Base-by-base conservation (phyloP, 2,113 vertebrate genomes). In the Tylochromis polylepis region DNA sequence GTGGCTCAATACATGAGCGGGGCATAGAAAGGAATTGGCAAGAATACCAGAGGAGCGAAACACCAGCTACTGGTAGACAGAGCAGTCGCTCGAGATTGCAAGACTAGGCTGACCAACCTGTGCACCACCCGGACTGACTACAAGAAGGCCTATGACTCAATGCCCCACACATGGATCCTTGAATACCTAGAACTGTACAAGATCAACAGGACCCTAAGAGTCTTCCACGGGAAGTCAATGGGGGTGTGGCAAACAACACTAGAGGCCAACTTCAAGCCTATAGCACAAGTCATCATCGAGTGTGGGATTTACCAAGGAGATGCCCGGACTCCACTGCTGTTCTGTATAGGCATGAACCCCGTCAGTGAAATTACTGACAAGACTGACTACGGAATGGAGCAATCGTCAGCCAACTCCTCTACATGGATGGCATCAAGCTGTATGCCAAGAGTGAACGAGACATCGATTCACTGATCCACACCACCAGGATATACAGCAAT, bases 371-470 rank as follows among this genome's bases (percentile, higher is more conserved):
- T n/a, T n/a, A n/a, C n/a, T n/a, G n/a, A n/a, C n/a, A n/a, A 65
- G 7, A 65, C 31, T 0, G 18, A 65, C 18, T 36, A n/a, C 1
- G 1, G 18, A 65, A 3, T 5, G 4, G 58, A 15, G 27, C 2
- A 60, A 60, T 31, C 31, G 27, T 60, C 10, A 60, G 58, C 15
- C 27, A 60, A 27, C 58, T 60, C 58, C 58, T 60, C 58, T 60
- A 60, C 27, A 11, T 31, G 31, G 58, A 31, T 60, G 15, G 10
- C 58, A 18, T 60, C 15, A 60, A 60, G 31, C 58, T 60, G 58
- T 27, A 60, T 18, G 16, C 15, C 34, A 36, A 36, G 34, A 36
- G 34, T 36, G 34, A 8, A 36, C 8, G 34, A 36, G 8, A 36
- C 7, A 36, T 36, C 7, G 34, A 36, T 36, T 36, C 34, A 8